Percentiles rank a stretch among this genome's conserved stretches.
phyloP scores from a whole-genome alignment of 2,113 vertebrate species.

The Strix aluco region DNA sequence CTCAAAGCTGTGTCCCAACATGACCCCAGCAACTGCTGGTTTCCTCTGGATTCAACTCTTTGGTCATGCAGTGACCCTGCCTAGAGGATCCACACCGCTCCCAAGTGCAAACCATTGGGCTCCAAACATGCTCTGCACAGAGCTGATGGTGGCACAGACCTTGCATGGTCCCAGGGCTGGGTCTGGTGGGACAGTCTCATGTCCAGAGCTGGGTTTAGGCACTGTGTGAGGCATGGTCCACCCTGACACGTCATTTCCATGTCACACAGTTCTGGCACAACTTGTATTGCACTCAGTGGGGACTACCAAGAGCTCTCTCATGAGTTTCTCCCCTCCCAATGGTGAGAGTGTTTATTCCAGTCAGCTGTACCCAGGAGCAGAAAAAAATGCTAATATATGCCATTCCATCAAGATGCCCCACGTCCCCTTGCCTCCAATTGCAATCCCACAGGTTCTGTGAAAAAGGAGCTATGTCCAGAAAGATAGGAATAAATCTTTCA shows the following conservation, averaged over 20 bases:
- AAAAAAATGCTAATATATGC: not conserved
- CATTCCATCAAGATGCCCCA: not conserved
- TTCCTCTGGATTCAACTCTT: not conserved
- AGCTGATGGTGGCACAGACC: not conserved
- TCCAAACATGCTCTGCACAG: not conserved
- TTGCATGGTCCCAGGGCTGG: not conserved
- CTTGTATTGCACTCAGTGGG: not conserved
- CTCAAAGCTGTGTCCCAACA: not conserved
- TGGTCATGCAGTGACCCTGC: not conserved
- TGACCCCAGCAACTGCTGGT: not conserved
- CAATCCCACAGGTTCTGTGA: not conserved
- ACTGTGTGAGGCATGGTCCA: too few relatives aligned
- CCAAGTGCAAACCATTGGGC: not conserved
- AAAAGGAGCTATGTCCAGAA: not conserved
- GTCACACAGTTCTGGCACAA: not conserved
- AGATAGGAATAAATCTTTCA: not conserved
- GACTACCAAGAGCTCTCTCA: not conserved
- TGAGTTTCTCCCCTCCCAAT: not conserved
- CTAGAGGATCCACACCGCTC: not conserved
- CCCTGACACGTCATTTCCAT: not conserved
- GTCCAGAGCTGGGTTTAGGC: not conserved
- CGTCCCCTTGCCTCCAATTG: accelerated
- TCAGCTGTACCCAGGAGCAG: not conserved
- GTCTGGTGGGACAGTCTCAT: not conserved
- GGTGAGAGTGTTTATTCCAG: not conserved